Percentiles rank a stretch among this genome's conserved stretches.
phyloP scores from a whole-genome alignment of 1,140 invertebrate species.

The Zeugodacus cucurbitae region DNA sequence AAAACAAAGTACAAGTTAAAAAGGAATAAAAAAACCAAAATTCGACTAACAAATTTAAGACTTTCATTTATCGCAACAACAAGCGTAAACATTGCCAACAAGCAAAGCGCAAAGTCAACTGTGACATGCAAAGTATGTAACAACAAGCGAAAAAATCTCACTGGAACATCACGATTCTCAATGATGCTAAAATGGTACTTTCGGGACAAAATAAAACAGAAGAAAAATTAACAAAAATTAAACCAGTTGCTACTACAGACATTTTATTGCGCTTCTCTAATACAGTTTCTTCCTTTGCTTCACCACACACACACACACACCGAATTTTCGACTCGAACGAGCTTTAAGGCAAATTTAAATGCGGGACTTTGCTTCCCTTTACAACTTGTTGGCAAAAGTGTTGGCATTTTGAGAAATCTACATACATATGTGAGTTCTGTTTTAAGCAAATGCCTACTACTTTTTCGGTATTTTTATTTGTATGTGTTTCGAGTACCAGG shows the following conservation, averaged over 20 bases:
- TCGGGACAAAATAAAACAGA: background rate
- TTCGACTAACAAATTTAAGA: background rate
- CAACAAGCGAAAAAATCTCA: conserved; percentile 5
- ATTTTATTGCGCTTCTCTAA: background rate
- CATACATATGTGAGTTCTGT: background rate
- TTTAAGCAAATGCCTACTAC: background rate
- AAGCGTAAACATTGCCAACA: background rate
- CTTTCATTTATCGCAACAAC: conserved; percentile 11
- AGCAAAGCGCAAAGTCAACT: conserved; percentile 17
- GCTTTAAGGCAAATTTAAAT: background rate
- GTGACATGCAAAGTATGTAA: conserved; percentile 6
- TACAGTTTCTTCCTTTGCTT: too few species aligned
- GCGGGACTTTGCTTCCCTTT: too few species aligned
- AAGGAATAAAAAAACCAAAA: background rate
- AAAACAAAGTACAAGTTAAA: background rate
- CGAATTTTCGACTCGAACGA: background rate
- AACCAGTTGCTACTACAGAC: background rate
- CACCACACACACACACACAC: background rate
- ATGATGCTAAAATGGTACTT: conserved; percentile 16
- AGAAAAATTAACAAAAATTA: background rate
- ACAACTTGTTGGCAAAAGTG: background rate
- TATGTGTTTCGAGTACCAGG: background rate
- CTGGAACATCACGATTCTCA: conserved; percentile 25
- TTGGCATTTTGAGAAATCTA: background rate
- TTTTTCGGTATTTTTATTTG: background rate